phyloP scores from a whole-genome alignment of 2,113 vertebrate genomes.

The Microcebus lehilahytsara region DNA sequence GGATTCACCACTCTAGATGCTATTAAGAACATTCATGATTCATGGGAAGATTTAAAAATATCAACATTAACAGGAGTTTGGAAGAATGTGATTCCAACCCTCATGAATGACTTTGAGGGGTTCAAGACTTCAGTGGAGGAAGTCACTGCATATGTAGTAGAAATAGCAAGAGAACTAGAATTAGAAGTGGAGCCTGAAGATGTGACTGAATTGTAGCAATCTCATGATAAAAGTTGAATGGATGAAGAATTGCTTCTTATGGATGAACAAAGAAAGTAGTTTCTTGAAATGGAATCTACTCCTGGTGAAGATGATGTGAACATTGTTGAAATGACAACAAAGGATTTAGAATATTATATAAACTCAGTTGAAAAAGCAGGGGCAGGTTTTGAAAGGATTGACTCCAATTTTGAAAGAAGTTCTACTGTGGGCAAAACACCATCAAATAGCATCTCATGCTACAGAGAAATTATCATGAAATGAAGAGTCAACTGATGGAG shows the following conservation, averaged over 20 bases:
- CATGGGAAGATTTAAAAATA: background rate
- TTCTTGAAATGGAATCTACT: background rate
- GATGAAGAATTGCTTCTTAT: background rate
- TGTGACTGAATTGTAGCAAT: background rate
- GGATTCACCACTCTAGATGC: background rate
- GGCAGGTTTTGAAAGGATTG: background rate
- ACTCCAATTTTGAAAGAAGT: background rate
- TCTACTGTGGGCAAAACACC: background rate
- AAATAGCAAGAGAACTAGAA: background rate
- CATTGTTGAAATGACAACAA: background rate
- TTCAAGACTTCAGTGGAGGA: background rate
- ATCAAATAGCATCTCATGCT: background rate
- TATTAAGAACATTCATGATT: background rate
- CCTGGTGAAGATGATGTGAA: background rate
- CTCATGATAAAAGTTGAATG: background rate
- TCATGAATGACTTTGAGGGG: background rate
- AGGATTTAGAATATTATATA: background rate
- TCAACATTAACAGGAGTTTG: background rate
- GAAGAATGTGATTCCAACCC: background rate
- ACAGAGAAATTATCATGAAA: background rate
- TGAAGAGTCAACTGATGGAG: background rate
- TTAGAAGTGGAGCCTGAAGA: background rate
- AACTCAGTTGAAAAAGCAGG: background rate
- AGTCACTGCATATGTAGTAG: background rate
- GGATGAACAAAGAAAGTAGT: background rate